Evolutionary conservation across 2,113 vertebrate species (phyloP), one percentile per base, ranked within the genome.

Genomic region (Trematomus loennbergii): DNA sequence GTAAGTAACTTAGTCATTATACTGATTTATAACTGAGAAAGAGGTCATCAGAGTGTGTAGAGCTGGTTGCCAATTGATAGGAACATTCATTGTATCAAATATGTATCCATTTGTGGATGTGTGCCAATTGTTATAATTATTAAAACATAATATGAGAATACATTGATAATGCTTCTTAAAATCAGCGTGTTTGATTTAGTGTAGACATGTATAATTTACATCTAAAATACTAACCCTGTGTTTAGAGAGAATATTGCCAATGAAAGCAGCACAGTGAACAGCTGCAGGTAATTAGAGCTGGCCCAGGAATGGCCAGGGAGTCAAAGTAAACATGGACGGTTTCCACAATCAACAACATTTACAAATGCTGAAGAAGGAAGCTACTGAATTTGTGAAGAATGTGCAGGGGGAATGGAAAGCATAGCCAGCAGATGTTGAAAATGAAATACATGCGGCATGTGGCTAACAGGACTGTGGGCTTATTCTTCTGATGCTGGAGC

Each of bases 381-480:
- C 97, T 98, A 97, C 97, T 96, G 97, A 97, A 97, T 97, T 96
- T 97, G 95, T 96, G 96, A 97, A 98, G 97, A 97, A 97, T 96
- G 96, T 96, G 95, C 96, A 96, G 94, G 91, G 93, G 95, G 94
- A 93, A 94, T 96, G 96, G 96, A 96, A 97, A 96, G 89, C 91
- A 89, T 94, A 94, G 91, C 85, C 87, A 79, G 96, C 97, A 97
- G 96, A 98, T 98, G 97, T 97, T 83, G 92, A 96, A 96, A 97
- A 98, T 97, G 94, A 95, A 95, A 96, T 96, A 95, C 96, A 96
- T 94, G 96, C 89, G 85, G 92, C 87, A 90, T 86, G 89, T 82
- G 84, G 90, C 89, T 89, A 87, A 91, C 84, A 79, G 88, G 89
- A 92, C 90, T 91, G 85, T 88, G 83, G 85, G 82, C 82, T 93